phyloP scores from a whole-genome alignment of 2,113 vertebrate species.

The Poeciliopsis occidentalis region DNA sequence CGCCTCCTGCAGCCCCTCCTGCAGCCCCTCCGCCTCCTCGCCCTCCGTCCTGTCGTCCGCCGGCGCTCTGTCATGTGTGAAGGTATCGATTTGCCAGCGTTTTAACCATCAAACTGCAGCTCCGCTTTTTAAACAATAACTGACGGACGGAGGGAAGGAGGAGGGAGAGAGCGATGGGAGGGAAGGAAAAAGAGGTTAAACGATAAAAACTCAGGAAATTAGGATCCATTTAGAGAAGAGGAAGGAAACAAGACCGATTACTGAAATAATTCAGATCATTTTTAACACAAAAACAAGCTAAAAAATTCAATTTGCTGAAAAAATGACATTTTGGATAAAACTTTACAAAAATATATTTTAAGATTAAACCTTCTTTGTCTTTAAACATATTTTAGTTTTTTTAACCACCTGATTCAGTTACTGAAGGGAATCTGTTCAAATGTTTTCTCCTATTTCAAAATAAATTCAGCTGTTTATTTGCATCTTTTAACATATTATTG shows the following conservation, averaged over 20 bases:
- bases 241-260: no score
- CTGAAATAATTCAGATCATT: no score
- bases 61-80: constrained; percentile 81
- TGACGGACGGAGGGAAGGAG: constrained; percentile 52
- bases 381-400: no score
- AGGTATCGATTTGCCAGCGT: constrained; percentile 85
- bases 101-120: constrained; percentile 84
- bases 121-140: constrained; percentile 83
- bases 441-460: no score
- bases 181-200: no score
- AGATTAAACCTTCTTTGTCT: no score
- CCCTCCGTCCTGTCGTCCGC: constrained; percentile 59
- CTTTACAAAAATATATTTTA: no score
- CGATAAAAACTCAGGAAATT: neutral
- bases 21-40: constrained; percentile 38
- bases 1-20: constrained; percentile 41
- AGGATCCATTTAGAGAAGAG: neutral
- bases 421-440: no score
- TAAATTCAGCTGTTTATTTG: no score
- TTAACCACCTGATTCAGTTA: no score
- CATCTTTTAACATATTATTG: no score
- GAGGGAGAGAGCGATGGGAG: constrained; percentile 34
- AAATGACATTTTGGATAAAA: no score
- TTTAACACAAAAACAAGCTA: neutral
- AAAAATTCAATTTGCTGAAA: neutral